Evolutionary conservation across 2,888 invertebrate species (phyloP).

Genomic region (Diogma glabrata): DNA sequence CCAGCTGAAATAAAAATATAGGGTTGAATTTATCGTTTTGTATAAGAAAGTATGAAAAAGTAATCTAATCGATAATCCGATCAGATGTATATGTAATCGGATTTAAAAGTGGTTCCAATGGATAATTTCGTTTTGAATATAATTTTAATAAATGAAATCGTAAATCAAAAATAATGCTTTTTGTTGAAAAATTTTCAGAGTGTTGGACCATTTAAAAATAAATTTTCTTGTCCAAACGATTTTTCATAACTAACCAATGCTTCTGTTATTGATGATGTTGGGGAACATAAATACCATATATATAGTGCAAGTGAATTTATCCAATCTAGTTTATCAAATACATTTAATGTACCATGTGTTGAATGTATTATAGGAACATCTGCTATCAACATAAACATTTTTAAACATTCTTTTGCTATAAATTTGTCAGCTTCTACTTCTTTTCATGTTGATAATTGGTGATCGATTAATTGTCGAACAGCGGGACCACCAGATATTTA

Average conservation of each 20-base stretch:
- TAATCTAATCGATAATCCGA: too few relatives aligned
- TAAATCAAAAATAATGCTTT: conserved; percentile 45
- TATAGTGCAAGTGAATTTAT: conserved; percentile 53
- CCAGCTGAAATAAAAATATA: conserved; percentile 78
- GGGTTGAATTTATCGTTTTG: too few relatives aligned
- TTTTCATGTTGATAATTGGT: conserved; percentile 68
- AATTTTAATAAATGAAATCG: conserved; percentile 74
- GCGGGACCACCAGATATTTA: conserved; percentile 47
- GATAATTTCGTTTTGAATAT: conserved; percentile 52
- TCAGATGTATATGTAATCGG: conserved; percentile 68
- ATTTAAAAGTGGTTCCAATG: conserved; percentile 54
- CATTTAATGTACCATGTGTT: conserved; percentile 45
- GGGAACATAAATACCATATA: conserved; percentile 53
- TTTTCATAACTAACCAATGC: conserved; percentile 59
- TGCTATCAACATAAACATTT: conserved; percentile 57
- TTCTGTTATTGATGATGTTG: conserved; percentile 60
- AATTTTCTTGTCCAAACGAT: conserved; percentile 43
- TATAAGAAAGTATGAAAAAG: too few relatives aligned
- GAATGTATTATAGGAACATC: conserved; percentile 36
- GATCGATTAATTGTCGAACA: conserved; percentile 50
- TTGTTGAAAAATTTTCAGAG: conserved; percentile 31
- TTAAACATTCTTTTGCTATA: conserved; percentile 49
- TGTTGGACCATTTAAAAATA: conserved; percentile 32
- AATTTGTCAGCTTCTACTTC: conserved; percentile 56
- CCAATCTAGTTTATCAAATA: conserved; percentile 68